Evolutionary conservation across 1,140 invertebrate species (phyloP), one percentile per base, ranked within the genome.

Genomic region (Drosophila ficusphila): DNA sequence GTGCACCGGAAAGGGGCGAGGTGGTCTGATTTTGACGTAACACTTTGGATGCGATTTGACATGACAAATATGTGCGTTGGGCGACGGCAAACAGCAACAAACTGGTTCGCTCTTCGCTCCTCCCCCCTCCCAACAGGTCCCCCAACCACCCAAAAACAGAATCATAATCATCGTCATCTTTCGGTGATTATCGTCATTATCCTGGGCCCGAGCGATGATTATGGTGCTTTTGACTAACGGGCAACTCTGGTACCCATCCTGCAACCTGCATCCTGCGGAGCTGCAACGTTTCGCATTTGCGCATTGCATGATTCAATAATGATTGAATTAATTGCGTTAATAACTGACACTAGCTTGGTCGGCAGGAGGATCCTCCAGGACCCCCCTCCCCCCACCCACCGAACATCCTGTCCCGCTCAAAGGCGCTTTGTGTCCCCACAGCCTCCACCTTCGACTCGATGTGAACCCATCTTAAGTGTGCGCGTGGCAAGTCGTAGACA

Each of bases 301-400:
- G 82, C 81, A 88, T 86, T 86, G 81, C 82, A 90, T 90, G 89
- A 90, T 90, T 86, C 89, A 89, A 90, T 90, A 90, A 90, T 90
- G 89, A 90, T 89, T 90, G 89, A 89, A 90, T 90, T 90, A 90
- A 90, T 90, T 90, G 89, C 89, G 89, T 90, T 90, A 90, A 90
- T 90, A 90, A 90, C 85, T 90, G 89, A 90, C 89, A 90, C 89
- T 90, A 88, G 70, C 61, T 31, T 23, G 62, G 33, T n/a, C 21
- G 19, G 52, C 65, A 54, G 62, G 42, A 44, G 57, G 47, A 68
- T 34, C 46, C 54, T 44, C 38, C 18, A 31, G 21, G 16, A 16
- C 41, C 31, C 7, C 27, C 9, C 19, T n/a, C n/a, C n/a, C n/a
- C n/a, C n/a, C n/a, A n/a, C n/a, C n/a, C n/a, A n/a, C n/a, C 19